Evolutionary conservation across 2,113 vertebrate genomes (phyloP), one percentile per base, ranked within the genome.

Genomic region (Campylomormyrus numenius): DNA sequence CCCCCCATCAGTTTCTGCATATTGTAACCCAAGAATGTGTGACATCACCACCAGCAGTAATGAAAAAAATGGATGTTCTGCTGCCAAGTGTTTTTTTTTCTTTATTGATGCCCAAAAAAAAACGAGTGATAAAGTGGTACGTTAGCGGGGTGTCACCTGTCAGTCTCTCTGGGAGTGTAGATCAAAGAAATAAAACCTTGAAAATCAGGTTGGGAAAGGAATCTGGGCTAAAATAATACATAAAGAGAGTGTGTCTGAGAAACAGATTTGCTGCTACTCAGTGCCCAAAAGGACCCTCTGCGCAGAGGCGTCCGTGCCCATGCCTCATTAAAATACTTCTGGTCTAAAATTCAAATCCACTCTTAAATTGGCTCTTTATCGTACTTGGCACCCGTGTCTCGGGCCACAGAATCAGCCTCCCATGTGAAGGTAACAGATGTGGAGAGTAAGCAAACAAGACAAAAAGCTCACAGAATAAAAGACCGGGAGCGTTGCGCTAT

Each of bases 291-390:
- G 85, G 85, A 86, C n/a, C 21, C 85, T 50, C 85, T 50, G 46
- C 27, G 17, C 46, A 70, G 62, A 27, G 62, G 74, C 11, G 35
- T 80, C 74, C 13, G 5, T 80, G 50, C 48, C 50, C n/a, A 19
- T 27, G 27, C 48, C 50, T 87, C 85, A 87, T 87, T 87, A 87
- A 87, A 87, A 87, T 53, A 17, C 49, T 17, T 35, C 50, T 53
- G n/a, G 83, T 39, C 49, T 87, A 87, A 87, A 87, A 87, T 87
- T 87, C 27, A 56, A 87, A 87, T 87, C 45, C 48, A 53, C 85
- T 52, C 50, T 87, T 56, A 87, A 53, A 87, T 27, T 86, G 50
- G 17, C 83, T 85, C 83, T 85, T 85, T 85, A 46, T 53, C 50
- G n/a, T 5, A 39, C 48, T 31, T 87, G 46, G 85, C 27, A 35